phyloP scores from a whole-genome alignment of 2,113 vertebrate species.

The Gobius niger region DNA sequence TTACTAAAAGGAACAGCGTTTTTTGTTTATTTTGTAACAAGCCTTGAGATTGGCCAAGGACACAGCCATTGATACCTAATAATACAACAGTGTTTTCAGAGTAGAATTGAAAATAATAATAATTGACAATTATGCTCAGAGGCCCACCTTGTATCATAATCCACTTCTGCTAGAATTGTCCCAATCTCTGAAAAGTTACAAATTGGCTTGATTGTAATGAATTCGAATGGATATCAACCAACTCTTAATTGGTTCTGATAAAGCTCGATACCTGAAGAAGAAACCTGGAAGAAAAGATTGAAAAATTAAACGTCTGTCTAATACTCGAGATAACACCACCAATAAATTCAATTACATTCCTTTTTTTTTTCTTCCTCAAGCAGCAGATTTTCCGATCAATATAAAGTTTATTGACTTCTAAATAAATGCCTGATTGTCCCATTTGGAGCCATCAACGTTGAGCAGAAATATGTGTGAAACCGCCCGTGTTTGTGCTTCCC shows the following conservation, averaged over 20 bases:
- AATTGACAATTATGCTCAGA: too few relatives aligned
- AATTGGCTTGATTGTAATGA: not conserved
- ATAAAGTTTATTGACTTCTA: constrained; percentile 7
- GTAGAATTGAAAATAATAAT: too few relatives aligned
- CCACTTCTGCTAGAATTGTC: not conserved
- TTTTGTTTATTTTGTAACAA: too few relatives aligned
- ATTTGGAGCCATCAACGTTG: not conserved
- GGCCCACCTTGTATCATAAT: not conserved
- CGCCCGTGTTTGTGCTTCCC: not conserved
- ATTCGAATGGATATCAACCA: not conserved
- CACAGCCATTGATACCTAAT: too few relatives aligned
- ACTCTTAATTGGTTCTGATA: not conserved
- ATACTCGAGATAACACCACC: not conserved
- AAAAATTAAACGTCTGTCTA: constrained; percentile 2
- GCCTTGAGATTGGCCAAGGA: too few relatives aligned
- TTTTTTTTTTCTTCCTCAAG: not conserved
- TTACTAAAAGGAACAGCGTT: too few relatives aligned
- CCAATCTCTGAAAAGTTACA: not conserved
- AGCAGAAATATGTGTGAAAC: not conserved
- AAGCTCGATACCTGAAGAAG: not conserved
- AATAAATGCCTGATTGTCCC: constrained; percentile 3
- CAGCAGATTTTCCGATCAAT: constrained; percentile 23
- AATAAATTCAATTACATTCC: not conserved
- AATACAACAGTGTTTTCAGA: too few relatives aligned
- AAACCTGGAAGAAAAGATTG: not conserved